Evolutionary conservation across 2,888 invertebrate species (phyloP), one percentile per base, ranked within the genome.

Genomic region (Leucozona laternaria): DNA sequence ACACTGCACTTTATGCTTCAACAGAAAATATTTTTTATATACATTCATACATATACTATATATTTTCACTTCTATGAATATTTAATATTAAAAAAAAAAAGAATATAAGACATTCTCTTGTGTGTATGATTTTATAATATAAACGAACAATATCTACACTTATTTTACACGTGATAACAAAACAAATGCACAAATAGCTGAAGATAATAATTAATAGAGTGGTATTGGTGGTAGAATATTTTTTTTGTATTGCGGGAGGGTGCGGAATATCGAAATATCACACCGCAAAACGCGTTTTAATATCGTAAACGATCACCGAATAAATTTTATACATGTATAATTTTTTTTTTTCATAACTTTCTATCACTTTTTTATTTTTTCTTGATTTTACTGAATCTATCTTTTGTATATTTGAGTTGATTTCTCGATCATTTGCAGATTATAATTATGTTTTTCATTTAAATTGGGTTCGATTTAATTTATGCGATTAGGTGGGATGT

Each of bases 1-100:
- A 82, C 82, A 82, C 77, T 79, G 86, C 86, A 86, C 82, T 86
- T 81, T 86, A 85, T 85, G 77, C 85, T 85, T 85, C 31, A 81
- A 62, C 66, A 75, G 64, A 75, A 79, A 79, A 77, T 34, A 34
- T 40, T 40, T 40, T 60, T 60, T 60, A 40, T 60, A 20, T 22
- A 40, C 15, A 8, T 20, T 13, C 13, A 22, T 50, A 13, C 13
- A 53, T 53, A 37, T 48, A 57, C 45, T 50, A 34, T 70, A 68
- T 76, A 80, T 76, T 76, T 79, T 81, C 60, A 81, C 76, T 68
- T 57, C 37, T 53, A 62, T 73, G 37, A 73, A 68, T 77, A 53
- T 66, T 62, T 62, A 28, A 40, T 62, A 40, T 62, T n/a, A 53
- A 50, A 20, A 22, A 13, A 50, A 50, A 53, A 50, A 50, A 25